These are phyloP conservation scores for Xenops minutus DNA, from an alignment of 2,797 vertebrate species.

Conservation along the genomic window DNA sequence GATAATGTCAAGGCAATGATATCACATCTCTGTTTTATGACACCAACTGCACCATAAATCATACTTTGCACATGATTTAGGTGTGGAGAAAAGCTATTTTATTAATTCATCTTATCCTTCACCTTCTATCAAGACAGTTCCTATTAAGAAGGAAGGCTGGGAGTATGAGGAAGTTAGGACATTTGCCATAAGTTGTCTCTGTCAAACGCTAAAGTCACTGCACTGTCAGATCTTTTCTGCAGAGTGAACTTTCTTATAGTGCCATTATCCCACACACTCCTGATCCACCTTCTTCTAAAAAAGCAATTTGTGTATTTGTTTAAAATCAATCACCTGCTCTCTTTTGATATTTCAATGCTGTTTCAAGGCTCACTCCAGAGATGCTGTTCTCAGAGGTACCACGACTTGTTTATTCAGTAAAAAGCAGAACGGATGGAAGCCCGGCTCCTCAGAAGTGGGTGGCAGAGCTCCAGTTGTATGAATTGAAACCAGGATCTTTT, in stretches of 20 bases:
- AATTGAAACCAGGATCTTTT: slow-evolving; percentile 14
- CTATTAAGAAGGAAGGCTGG: neutral
- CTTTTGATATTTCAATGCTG: neutral
- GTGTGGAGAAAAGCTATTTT: slow-evolving; percentile 55
- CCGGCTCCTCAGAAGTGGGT: rapidly evolving
- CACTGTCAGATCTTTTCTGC: neutral
- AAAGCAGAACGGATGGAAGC: neutral
- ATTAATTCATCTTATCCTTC: slow-evolving; percentile 68
- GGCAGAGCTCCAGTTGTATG: slow-evolving; percentile 10
- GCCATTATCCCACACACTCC: neutral
- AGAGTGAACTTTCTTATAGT: neutral
- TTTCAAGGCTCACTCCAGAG: neutral
- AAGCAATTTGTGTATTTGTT: neutral
- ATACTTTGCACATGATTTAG: slow-evolving; percentile 61
- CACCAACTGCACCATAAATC: slow-evolving; percentile 43
- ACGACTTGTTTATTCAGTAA: neutral
- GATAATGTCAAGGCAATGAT: slow-evolving; percentile 55
- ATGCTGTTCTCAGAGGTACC: neutral
- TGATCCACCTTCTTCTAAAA: neutral
- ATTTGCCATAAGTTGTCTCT: neutral
- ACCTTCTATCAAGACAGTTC: slow-evolving; percentile 40
- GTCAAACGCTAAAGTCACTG: neutral
- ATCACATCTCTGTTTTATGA: slow-evolving; percentile 69
- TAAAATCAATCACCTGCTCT: neutral
- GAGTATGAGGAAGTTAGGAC: neutral